Percentiles rank a stretch among this genome's conserved stretches.
Evolutionary conservation across 2,888 invertebrate species (phyloP).

Genomic region (Torymus texanus): DNA sequence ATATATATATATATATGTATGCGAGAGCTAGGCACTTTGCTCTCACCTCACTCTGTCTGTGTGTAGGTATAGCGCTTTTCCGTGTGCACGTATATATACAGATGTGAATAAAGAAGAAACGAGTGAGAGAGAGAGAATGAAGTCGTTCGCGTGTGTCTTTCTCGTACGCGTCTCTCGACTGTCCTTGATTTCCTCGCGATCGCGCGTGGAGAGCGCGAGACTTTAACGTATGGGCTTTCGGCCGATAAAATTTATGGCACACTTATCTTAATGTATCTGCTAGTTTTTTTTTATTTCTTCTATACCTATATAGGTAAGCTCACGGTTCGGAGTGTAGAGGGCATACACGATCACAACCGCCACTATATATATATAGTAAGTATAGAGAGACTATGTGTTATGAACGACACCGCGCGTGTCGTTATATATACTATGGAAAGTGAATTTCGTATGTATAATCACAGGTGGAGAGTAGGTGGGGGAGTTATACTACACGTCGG

Average conservation of each 20-base stretch:
- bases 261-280: slow-evolving; percentile 30
- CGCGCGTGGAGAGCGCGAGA: neutral
- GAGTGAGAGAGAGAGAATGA: slow-evolving; percentile 58
- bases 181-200: slow-evolving; percentile 59
- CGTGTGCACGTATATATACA: neutral
- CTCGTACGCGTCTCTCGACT: slow-evolving; percentile 51
- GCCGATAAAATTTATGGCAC: slow-evolving; percentile 44
- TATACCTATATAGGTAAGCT: too few species aligned
- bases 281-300: too few species aligned
- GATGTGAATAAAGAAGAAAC: too few species aligned
- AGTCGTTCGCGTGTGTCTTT: slow-evolving; percentile 61
- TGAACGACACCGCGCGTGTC: too few species aligned
- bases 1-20: neutral
- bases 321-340: too few species aligned
- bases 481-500: neutral
- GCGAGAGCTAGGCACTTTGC: slow-evolving; percentile 8
- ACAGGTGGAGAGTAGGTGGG: neutral
- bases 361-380: too few species aligned
- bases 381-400: too few species aligned
- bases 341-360: too few species aligned
- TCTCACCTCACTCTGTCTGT: slow-evolving; percentile 5
- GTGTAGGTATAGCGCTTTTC: neutral
- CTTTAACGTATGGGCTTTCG: slow-evolving; percentile 25
- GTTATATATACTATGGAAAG: too few species aligned
- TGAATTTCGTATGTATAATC: too few species aligned